A percentile compares a stretch with the other conserved stretches of the same genome.
Evolutionary conservation across 2,888 invertebrate species (phyloP).

Genomic region (Kuschelorhynchus macadamiae): DNA sequence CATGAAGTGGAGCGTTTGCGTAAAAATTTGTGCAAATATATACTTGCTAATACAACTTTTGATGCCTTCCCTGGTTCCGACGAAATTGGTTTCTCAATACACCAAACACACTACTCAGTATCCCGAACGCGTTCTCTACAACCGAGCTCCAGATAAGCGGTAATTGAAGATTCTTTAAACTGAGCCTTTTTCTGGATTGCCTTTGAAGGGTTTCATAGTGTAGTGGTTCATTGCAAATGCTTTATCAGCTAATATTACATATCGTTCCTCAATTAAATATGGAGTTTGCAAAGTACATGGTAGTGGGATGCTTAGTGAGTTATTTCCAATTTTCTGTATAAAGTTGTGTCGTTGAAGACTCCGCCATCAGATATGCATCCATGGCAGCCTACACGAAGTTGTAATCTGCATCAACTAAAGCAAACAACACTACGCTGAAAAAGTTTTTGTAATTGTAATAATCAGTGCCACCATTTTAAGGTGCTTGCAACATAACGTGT

Average conservation of each 20-base stretch:
- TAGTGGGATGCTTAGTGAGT: constrained; percentile 32
- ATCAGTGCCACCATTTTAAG: constrained; percentile 9
- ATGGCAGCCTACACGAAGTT: constrained; percentile 41
- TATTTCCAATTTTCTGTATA: constrained; percentile 30
- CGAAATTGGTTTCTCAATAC: constrained; percentile 50
- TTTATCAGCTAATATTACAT: constrained; percentile 50
- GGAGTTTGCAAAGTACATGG: constrained; percentile 11
- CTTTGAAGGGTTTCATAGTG: constrained; percentile 52
- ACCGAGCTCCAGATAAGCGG: constrained; percentile 50
- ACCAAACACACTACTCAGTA: neutral
- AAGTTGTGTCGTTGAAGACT: constrained; percentile 30
- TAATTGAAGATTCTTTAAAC: constrained; percentile 50
- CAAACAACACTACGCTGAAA: constrained; percentile 1
- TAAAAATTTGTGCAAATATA: constrained; percentile 42
- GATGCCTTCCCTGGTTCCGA: constrained; percentile 43
- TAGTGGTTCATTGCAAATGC: constrained; percentile 51
- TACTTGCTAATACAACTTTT: constrained; percentile 33
- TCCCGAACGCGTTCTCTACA: constrained; percentile 44
- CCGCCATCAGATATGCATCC: constrained; percentile 14
- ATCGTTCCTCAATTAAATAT: constrained; percentile 26
- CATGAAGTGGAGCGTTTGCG: constrained; percentile 6
- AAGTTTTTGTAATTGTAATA: constrained; percentile 13
- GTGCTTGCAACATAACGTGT: constrained; percentile 19
- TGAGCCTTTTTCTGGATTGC: constrained; percentile 41
- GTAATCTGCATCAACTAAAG: constrained; percentile 32